phyloP scores from a whole-genome alignment of 2,113 vertebrate species.

The Myotis lucifugus region DNA sequence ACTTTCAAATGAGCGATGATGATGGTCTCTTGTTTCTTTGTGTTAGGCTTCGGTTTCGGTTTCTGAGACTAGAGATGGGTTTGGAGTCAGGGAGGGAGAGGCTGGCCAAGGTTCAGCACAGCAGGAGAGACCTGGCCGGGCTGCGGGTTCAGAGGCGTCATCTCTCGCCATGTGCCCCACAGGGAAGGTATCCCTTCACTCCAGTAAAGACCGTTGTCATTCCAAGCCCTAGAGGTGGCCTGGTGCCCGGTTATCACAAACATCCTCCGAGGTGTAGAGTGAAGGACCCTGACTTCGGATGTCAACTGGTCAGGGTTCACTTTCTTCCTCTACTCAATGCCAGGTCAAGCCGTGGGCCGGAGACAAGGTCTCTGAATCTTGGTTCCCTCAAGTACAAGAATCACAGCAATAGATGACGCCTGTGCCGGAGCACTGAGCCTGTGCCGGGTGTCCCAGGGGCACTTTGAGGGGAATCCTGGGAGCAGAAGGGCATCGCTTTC shows the following conservation, averaged over 20 bases:
- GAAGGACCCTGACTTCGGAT: not conserved
- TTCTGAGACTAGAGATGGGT: not conserved
- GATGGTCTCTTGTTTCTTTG: too few species aligned
- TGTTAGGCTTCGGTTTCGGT: not conserved
- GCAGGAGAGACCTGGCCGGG: fast-evolving
- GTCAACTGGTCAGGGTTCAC: not conserved
- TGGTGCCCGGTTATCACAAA: not conserved
- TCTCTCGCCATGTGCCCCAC: fast-evolving
- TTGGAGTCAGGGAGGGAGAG: not conserved
- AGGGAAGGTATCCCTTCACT: not conserved
- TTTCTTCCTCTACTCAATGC: not conserved
- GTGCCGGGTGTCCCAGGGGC: fast-evolving
- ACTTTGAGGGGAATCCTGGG: not conserved
- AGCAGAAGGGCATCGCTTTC: not conserved
- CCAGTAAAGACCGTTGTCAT: not conserved
- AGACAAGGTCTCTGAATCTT: not conserved
- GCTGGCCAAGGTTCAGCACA: not conserved
- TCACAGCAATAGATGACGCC: fast-evolving
- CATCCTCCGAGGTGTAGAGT: not conserved
- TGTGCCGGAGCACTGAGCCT: fast-evolving
- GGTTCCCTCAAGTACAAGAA: not conserved
- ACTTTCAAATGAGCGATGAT: not conserved
- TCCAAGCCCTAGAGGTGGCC: not conserved
- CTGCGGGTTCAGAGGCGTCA: fast-evolving
- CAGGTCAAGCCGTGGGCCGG: too few species aligned